Percentiles rank a stretch among this genome's conserved stretches.
Conservation (phyloP, 2,888 invertebrate genomes). For the Iselma pallidipennis region DNA sequence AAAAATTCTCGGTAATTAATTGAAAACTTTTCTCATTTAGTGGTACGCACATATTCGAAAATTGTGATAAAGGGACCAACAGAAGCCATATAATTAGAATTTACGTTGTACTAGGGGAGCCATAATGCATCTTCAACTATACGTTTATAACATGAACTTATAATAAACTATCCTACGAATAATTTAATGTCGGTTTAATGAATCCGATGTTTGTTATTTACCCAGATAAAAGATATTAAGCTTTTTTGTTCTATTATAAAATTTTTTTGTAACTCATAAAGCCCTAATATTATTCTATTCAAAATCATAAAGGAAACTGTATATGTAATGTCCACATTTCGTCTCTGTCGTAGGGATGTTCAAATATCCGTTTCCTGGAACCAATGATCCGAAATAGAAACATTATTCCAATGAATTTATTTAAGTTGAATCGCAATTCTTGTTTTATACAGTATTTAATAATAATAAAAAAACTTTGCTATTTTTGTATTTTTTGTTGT, state of each 20-base stretch:
- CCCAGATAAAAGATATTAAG: not conserved
- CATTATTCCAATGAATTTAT: conserved; percentile 37
- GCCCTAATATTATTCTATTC: not conserved
- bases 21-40: conserved; percentile 19
- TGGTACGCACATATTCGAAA: conserved; percentile 11
- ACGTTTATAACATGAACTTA: conserved; percentile 6
- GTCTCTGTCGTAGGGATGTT: conserved; percentile 22
- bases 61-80: conserved; percentile 9
- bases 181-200: not conserved
- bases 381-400: conserved; percentile 38
- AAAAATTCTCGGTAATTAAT: conserved; percentile 18
- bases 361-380: conserved; percentile 39
- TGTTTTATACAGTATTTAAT: not conserved
- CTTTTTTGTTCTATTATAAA: not conserved
- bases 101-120: conserved; percentile 13
- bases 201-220: not conserved
- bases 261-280: not conserved
- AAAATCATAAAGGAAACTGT: conserved; percentile 8
- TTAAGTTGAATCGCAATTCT: conserved; percentile 16
- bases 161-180: not conserved
- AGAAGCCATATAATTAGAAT: conserved; percentile 18
- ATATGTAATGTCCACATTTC: conserved; percentile 24
- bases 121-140: conserved; percentile 5
- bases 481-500: not conserved
- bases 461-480: not conserved